Evolutionary conservation across 2,888 invertebrate species (phyloP).

Genomic region (Philereme vetulata): DNA sequence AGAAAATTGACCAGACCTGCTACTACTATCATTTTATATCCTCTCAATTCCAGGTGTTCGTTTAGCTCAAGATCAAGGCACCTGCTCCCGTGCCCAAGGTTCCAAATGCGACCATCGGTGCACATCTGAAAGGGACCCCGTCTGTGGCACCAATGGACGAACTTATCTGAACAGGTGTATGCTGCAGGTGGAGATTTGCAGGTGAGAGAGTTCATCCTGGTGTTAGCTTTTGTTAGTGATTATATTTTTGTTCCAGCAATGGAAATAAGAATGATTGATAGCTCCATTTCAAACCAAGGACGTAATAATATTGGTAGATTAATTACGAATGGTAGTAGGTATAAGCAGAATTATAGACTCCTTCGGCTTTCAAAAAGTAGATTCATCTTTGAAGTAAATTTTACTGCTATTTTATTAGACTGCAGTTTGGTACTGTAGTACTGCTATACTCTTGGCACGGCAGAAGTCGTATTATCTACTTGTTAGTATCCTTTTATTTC

Average conservation of each 20-base stretch:
- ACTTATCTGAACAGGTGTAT: slow-evolving; percentile 93
- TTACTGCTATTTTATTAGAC: not conserved
- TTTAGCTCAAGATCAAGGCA: slow-evolving; percentile 80
- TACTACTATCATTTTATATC: not conserved
- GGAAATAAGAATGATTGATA: not conserved
- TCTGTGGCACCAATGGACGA: slow-evolving; percentile 89
- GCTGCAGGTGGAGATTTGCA: slow-evolving; percentile 90
- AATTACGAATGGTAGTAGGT: no score
- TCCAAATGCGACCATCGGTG: slow-evolving; percentile 89
- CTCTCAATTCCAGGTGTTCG: slow-evolving; percentile 63
- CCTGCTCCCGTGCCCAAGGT: slow-evolving; percentile 86
- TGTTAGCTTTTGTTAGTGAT: not conserved
- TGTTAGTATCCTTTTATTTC: slow-evolving; percentile 12
- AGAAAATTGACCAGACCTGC: not conserved
- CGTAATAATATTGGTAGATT: no score
- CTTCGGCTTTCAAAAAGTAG: no score
- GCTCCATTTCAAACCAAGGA: no score
- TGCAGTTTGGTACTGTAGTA: not conserved
- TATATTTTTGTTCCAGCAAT: not conserved
- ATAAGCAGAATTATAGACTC: no score
- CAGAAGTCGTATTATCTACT: slow-evolving; percentile 16
- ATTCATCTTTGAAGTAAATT: no score
- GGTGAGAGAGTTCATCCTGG: slow-evolving; percentile 62
- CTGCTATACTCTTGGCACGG: slow-evolving; percentile 11
- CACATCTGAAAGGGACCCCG: slow-evolving; percentile 92